Conservation (phyloP, 2,888 invertebrate genomes). For the Liodrosophila aerea region DNA sequence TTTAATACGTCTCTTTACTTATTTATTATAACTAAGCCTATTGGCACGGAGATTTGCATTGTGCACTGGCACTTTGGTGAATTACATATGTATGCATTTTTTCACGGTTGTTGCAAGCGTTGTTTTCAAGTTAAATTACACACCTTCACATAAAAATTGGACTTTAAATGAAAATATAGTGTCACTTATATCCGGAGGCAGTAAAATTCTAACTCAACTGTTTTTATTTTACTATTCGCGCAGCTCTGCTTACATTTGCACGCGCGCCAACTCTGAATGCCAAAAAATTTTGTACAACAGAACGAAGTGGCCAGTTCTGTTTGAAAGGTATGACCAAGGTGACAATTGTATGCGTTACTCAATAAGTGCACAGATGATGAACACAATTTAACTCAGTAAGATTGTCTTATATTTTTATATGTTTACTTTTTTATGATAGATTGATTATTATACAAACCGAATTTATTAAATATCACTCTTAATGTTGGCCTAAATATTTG, state of each 20-base stretch:
- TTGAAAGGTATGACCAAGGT: conserved; percentile 17
- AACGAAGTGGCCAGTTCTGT: conserved; percentile 48
- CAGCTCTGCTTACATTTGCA: conserved; percentile 60
- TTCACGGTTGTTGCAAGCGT: conserved; percentile 3
- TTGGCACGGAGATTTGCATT: too few relatives aligned
- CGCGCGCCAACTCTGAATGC: conserved; percentile 72
- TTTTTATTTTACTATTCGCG: conserved; percentile 49
- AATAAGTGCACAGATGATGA: neutral
- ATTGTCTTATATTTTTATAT: too few relatives aligned
- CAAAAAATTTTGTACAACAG: conserved; percentile 49
- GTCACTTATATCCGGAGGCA: conserved; percentile 22
- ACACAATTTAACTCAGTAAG: neutral
- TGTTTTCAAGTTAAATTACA: conserved; percentile 25
- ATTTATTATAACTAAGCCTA: too few relatives aligned
- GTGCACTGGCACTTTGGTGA: conserved; percentile 18
- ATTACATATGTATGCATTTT: conserved; percentile 44
- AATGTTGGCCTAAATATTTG: conserved; percentile 10
- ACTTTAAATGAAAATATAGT: conserved; percentile 14
- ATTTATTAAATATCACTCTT: neutral
- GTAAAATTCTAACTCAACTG: conserved; percentile 49
- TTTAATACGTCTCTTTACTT: too few relatives aligned
- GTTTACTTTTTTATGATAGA: too few relatives aligned
- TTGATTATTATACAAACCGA: too few relatives aligned
- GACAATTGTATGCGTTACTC: conserved; percentile 25
- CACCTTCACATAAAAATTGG: conserved; percentile 63